These are phyloP conservation scores for Siniperca obscura DNA, from an alignment of 2,797 vertebrate genomes.

Conservation along the genomic window DNA sequence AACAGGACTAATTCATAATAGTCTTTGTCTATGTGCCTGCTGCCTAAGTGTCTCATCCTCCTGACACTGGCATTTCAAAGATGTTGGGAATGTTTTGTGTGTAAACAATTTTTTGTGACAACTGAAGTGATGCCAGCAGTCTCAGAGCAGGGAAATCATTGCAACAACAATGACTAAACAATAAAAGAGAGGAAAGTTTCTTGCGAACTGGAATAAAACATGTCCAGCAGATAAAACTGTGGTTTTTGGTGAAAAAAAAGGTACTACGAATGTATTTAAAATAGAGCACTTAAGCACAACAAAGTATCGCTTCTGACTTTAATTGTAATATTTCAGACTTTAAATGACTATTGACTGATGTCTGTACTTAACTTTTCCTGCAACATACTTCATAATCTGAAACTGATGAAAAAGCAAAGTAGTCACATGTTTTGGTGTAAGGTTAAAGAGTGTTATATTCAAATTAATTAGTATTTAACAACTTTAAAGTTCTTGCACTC, in stretches of 20 bases:
- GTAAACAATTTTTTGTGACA: background rate
- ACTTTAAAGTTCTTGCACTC: background rate
- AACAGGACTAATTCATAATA: conserved; percentile 18
- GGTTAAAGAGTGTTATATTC: background rate
- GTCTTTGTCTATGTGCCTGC: background rate
- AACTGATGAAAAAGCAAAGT: background rate
- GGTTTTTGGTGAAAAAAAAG: background rate
- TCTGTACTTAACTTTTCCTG: background rate
- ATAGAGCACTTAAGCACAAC: background rate
- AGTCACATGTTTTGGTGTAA: background rate
- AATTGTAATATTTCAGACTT: background rate
- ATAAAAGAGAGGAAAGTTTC: background rate
- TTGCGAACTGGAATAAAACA: background rate
- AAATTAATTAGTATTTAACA: background rate
- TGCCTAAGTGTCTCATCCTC: background rate
- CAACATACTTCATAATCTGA: background rate
- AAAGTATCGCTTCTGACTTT: too few species aligned
- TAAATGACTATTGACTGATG: background rate
- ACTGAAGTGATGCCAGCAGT: conserved; percentile 1
- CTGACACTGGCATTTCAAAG: conserved; percentile 1
- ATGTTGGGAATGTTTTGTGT: background rate
- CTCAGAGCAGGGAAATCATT: background rate
- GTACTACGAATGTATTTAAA: background rate
- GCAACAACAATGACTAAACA: background rate
- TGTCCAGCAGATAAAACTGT: background rate